Percentiles rank a stretch among this genome's conserved stretches.
These are phyloP conservation scores for Gopherus flavomarginatus DNA, from an alignment of 2,113 vertebrate species.

Conservation along the genomic window DNA sequence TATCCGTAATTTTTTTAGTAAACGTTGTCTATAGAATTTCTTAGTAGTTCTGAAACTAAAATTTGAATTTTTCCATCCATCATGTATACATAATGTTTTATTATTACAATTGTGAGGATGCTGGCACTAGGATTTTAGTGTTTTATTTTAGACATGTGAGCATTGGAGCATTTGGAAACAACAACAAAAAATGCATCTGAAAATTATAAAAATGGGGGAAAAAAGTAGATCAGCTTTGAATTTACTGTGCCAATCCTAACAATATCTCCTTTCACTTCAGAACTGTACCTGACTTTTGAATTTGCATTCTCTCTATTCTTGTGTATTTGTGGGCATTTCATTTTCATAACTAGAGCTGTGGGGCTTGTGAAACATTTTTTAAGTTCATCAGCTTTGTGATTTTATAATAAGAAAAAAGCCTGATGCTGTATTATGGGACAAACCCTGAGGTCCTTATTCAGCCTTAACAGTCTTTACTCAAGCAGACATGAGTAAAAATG, in stretches of 20 bases:
- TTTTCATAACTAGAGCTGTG: conserved; percentile 22
- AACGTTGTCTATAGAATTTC: not conserved
- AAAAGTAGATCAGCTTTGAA: conserved; percentile 26
- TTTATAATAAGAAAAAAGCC: not conserved
- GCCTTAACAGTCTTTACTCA: conserved; percentile 3
- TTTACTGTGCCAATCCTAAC: conserved; percentile 21
- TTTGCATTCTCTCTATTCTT: not conserved
- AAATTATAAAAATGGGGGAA: not conserved
- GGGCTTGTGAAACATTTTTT: conserved; percentile 30
- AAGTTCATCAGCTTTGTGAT: conserved; percentile 21
- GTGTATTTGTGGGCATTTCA: conserved; percentile 24
- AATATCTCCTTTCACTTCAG: conserved; percentile 30
- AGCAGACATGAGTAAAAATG: not conserved
- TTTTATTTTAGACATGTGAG: conserved; percentile 8
- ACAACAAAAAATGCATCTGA: not conserved
- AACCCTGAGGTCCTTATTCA: not conserved
- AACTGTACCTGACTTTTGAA: conserved; percentile 19
- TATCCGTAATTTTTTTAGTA: not conserved
- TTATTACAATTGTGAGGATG: not conserved
- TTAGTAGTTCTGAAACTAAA: not conserved
- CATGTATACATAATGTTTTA: not conserved
- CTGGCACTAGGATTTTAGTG: not conserved
- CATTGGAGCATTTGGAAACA: conserved; percentile 10
- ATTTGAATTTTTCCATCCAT: not conserved
- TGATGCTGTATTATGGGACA: not conserved